Evolutionary conservation across 2,797 vertebrate genomes (phyloP), one percentile per base, ranked within the genome.

Genomic region (Leuciscus waleckii): DNA sequence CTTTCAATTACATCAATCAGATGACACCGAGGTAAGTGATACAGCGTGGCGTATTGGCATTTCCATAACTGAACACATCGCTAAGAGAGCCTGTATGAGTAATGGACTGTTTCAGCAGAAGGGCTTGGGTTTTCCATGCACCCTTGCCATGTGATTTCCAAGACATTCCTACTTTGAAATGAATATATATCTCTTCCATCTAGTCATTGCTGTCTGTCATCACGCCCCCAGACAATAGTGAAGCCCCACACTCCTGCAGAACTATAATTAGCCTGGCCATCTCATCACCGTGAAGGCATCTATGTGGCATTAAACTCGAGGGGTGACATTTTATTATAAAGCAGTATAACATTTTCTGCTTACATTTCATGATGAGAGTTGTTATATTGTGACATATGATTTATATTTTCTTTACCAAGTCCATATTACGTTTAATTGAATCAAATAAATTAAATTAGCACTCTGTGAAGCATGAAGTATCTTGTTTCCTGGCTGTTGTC

Each of bases 121-220:
- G 54, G 67, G 67, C 75, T 85, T 58, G 49, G 37, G 65, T 78
- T 84, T 65, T 58, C 63, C 75, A 70, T 79, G 37, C 26, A 49
- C 67, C 21, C 89, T 56, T 88, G 88, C 87, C 43, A 88, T 90
- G 89, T 76, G 87, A 90, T 79, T 84, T 89, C 90, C 89, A 89
- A 43, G 19, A 49, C 75, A 91, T 85, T 88, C 89, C 90, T 85
- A 75, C 90, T 92, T 90, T 92, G 88, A 93, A 93, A 89, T 90
- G 70, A 89, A 89, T 87, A 85, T 87, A 81, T 58, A 29, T 87
- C 69, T 88, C 71, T 88, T 88, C 86, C 80, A 85, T 17, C 88
- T 76, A 87, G 83, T 89, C 87, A 83, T 94, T 92, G 87, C 86
- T 93, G 90, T 91, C 80, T 92, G 92, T 93, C 94, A 89, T 75